phyloP scores from a whole-genome alignment of 2,113 vertebrate species.

The Caranx melampygus region DNA sequence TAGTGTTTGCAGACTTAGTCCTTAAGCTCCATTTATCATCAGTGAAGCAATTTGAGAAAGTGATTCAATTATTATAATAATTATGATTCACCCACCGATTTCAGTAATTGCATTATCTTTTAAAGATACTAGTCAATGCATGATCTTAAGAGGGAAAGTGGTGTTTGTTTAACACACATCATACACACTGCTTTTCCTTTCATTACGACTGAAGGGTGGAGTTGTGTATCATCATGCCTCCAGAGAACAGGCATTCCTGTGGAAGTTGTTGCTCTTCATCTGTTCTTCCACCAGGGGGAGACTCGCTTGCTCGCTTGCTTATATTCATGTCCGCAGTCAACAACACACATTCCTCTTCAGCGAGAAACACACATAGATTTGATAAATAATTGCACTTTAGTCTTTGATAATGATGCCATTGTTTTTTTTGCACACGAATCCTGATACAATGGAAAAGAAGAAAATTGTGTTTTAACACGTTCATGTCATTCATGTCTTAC shows the following conservation, averaged over 20 bases:
- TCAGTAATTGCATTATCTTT: background rate
- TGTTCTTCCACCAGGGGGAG: constrained; percentile 61
- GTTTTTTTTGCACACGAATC: constrained; percentile 76
- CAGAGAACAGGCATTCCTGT: constrained; percentile 13
- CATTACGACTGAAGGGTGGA: background rate
- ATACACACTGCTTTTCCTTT: background rate
- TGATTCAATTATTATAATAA: background rate
- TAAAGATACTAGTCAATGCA: background rate
- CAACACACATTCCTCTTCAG: constrained; percentile 59
- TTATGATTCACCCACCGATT: background rate
- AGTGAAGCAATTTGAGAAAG: background rate
- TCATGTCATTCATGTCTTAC: constrained; percentile 19
- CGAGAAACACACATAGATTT: constrained; percentile 51
- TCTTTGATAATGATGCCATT: constrained; percentile 64
- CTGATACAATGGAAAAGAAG: constrained; percentile 33
- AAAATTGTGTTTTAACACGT: constrained; percentile 22
- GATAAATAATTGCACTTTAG: constrained; percentile 76
- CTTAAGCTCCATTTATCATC: background rate
- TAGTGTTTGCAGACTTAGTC: background rate
- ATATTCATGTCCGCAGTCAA: background rate
- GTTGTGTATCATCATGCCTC: background rate
- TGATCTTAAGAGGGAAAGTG: background rate
- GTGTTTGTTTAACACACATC: background rate
- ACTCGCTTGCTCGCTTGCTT: constrained; percentile 15
- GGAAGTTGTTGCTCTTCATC: constrained; percentile 37